Base-by-base conservation (phyloP, 2,113 vertebrate species). In the Menidia beryllina region DNA sequence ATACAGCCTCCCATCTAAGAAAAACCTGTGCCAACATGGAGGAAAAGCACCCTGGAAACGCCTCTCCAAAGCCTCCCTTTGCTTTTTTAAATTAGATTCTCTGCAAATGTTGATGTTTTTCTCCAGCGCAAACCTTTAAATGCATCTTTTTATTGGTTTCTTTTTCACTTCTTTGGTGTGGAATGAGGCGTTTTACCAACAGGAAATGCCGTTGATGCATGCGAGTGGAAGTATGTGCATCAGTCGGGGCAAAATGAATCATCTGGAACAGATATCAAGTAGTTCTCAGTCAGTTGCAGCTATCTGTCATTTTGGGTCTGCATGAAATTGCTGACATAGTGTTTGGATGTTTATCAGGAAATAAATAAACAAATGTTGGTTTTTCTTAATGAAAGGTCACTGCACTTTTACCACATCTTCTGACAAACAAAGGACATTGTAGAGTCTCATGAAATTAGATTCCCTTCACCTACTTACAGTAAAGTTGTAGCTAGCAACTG, bases 21-120 rank as follows among this genome's bases (percentile, higher is more conserved):
- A 50, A 61, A 19, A 48, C n/a, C 11, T 43, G 50, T 39, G 14
- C 0, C 39, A 57, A 58, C 45, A 53, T 27, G 34, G 26, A 57
- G 11, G 36, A 41, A 51, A 11, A 63, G 53, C 50, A 12, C 48
- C 52, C 19, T 66, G 26, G 49, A 21, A 5, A 7, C 41, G 51
- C n/a, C n/a, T 51, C 55, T 60, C 45, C 50, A 56, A 24, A 47
- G 45, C 39, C 57, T 57, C 13, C 21, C 71, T 27, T 57, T 15
- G 21, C 39, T 79, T 50, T 65, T 23, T 23, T 34, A 9, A n/a
- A n/a, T n/a, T n/a, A 34, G 15, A 58, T 55, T 69, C n/a, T 23
- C 25, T 53, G 58, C 27, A 50, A 38, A n/a, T n/a, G n/a, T n/a
- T n/a, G n/a, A n/a, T n/a, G n/a, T n/a, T n/a, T n/a, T n/a, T n/a